Conservation (phyloP, 2,113 vertebrate species). For the Ploceus nigricollis region DNA sequence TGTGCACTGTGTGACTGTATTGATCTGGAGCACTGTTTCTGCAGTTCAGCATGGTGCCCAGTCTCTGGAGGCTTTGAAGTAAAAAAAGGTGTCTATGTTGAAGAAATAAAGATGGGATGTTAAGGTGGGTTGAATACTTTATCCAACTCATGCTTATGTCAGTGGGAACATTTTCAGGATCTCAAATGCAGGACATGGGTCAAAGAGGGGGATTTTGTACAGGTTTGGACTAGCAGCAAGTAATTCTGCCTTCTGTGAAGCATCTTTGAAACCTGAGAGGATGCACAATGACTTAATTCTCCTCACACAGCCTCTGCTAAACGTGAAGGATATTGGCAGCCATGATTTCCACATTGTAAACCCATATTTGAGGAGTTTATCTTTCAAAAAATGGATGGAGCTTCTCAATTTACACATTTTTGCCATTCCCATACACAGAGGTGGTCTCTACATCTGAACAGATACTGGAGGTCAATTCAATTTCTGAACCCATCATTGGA, state of each 20-base stretch:
- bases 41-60: not conserved
- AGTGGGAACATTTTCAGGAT: not conserved
- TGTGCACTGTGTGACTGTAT: not conserved
- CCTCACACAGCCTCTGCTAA: not conserved
- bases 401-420: not conserved
- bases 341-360: not conserved
- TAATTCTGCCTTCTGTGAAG: not conserved
- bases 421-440: not conserved
- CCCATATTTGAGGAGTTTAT: not conserved
- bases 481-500: not conserved
- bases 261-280: not conserved
- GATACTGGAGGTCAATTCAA: not conserved
- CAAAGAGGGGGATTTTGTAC: not conserved
- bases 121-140: not conserved
- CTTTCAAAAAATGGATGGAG: not conserved
- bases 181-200: not conserved
- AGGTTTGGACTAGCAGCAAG: not conserved
- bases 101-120: not conserved
- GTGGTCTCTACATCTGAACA: not conserved
- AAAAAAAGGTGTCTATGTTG: not conserved
- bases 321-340: not conserved
- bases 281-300: not conserved
- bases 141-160: not conserved
- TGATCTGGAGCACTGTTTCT: not conserved
- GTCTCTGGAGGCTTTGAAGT: not conserved